phyloP scores from a whole-genome alignment of 1,140 invertebrate genomes.

The Paracyclopina nana region DNA sequence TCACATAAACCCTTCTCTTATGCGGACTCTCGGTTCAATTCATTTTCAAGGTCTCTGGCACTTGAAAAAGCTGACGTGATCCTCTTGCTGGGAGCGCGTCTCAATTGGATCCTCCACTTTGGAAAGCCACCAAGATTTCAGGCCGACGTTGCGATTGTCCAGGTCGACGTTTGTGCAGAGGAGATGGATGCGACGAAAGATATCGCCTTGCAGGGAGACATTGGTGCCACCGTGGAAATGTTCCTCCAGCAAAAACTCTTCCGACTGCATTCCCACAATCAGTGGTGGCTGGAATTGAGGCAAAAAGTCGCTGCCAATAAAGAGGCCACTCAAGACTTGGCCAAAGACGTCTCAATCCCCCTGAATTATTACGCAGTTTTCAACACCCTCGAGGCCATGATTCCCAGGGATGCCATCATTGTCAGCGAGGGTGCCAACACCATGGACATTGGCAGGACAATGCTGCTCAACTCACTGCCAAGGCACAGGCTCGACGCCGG shows the following conservation, averaged over 20 bases:
- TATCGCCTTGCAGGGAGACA: constrained; percentile 56
- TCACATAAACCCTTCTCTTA: constrained; percentile 28
- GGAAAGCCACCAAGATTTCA: constrained; percentile 65
- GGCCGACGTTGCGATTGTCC: constrained; percentile 65
- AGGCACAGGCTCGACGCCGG: constrained; percentile 38
- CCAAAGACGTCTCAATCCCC: constrained; percentile 42
- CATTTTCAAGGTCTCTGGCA: constrained; percentile 38
- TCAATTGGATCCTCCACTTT: constrained; percentile 97
- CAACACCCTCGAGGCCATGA: constrained; percentile 45
- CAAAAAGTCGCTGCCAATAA: constrained; percentile 36
- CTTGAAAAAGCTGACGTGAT: constrained; percentile 71
- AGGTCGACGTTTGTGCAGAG: constrained; percentile 70
- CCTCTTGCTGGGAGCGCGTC: constrained; percentile 62
- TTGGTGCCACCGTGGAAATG: constrained; percentile 42
- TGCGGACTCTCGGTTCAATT: constrained; percentile 27
- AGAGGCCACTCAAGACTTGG: constrained; percentile 32
- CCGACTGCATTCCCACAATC: constrained; percentile 24
- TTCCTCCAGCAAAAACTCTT: constrained; percentile 28
- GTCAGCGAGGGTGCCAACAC: constrained; percentile 80
- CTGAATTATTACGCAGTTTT: constrained; percentile 87
- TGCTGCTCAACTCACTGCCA: constrained; percentile 58
- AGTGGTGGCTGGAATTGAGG: constrained; percentile 38
- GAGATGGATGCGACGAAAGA: constrained; percentile 74
- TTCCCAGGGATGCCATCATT: constrained; percentile 35
- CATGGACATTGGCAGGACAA: constrained; percentile 86